phyloP scores from a whole-genome alignment of 2,888 invertebrate genomes.

The Morinoia aosen region DNA sequence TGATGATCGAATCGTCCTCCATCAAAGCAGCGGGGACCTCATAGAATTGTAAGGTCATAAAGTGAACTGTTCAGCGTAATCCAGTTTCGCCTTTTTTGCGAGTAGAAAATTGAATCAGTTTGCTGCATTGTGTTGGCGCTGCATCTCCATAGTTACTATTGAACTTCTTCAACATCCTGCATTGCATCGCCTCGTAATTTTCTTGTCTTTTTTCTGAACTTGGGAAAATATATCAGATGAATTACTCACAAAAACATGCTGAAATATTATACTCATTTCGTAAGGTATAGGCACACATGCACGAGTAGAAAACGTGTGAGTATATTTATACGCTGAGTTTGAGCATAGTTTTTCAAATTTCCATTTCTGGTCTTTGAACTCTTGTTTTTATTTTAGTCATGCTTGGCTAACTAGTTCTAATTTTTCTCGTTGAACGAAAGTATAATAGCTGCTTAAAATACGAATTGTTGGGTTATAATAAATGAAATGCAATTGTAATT shows the following conservation, averaged over 20 bases:
- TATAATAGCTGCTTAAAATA: neutral
- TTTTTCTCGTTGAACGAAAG: neutral
- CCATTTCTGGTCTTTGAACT: neutral
- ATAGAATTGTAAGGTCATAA: conserved; percentile 8
- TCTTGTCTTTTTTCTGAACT: neutral
- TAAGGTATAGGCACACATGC: neutral
- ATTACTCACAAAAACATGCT: neutral
- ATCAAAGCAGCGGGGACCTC: conserved; percentile 23
- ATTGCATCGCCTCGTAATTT: neutral
- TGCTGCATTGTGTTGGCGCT: neutral
- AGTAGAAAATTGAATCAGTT: neutral
- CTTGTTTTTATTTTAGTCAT: neutral
- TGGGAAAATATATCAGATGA: neutral
- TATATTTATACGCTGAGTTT: neutral
- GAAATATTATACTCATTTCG: neutral
- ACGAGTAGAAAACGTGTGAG: neutral
- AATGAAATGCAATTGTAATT: too few relatives aligned
- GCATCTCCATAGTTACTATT: neutral
- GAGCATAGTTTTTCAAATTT: neutral
- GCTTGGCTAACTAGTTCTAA: neutral
- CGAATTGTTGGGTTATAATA: neutral
- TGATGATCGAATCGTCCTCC: neutral
- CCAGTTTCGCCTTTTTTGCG: neutral
- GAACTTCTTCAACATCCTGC: neutral
- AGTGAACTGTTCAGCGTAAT: neutral